Evolutionary conservation across 2,888 invertebrate genomes (phyloP), one percentile per base, ranked within the genome.

Genomic region (Steinernema hermaphroditum): DNA sequence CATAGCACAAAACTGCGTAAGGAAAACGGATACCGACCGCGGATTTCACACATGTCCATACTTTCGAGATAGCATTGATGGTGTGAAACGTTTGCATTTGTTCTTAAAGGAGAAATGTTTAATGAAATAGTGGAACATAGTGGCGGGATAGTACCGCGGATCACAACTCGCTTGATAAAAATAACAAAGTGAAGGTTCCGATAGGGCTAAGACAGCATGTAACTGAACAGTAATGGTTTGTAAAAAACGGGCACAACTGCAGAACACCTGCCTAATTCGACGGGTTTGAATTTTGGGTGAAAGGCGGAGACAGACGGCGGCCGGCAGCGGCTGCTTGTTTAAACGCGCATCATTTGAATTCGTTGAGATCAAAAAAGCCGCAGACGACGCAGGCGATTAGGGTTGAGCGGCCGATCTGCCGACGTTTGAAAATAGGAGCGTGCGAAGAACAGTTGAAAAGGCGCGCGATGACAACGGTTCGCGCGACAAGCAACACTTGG

Each of bases 351-450:
- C 27, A 27, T 54, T 54, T 54, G 54, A 54, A 54, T 54, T 54
- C 54, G 54, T 27, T 4, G 54, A 54, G 54, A 54, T 54, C 54
- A 54, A 54, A 54, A 54, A 54, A 54, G 54, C 54, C 54, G 54
- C 54, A 49, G 49, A 6, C 54, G 27, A 22, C 37, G 54, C 24
- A 2, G 27, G 27, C 54, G 27, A 46, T 46, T 22, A 54, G 27
- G 54, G 54, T 8, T 24, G 22, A 22, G 54, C 4, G 27, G 27
- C 24, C 54, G 54, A 24, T 14, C 54, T 22, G 27, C 6, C 54
- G 54, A 24, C 54, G 54, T 46, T 46, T 46, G 46, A 46, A 46
- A 46, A 46, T 46, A 46, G 22, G 46, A 46, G 46, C 46, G 46
- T 46, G 46, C 46, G 46, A 46, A n/a, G n/a, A n/a, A 22, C 54